A percentile compares a stretch with the other conserved stretches of the same genome.
phyloP scores from a whole-genome alignment of 2,113 vertebrate genomes.

The Pardalotus punctatus region DNA sequence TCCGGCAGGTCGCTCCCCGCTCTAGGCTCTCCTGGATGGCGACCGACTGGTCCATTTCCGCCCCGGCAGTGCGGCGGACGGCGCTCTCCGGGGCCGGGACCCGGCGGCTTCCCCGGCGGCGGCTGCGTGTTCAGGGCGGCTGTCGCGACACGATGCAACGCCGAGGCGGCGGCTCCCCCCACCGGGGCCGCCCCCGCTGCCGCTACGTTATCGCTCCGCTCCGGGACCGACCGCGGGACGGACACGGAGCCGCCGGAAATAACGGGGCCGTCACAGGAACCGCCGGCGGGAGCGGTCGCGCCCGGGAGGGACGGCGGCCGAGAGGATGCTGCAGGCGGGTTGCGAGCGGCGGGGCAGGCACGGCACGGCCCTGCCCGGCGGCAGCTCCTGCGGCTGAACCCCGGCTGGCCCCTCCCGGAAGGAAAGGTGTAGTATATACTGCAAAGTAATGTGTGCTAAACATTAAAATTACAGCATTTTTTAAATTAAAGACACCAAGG shows the following conservation, averaged over 20 bases:
- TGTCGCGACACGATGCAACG: not conserved
- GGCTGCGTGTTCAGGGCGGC: not conserved
- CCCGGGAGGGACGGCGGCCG: not conserved
- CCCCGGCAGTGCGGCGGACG: not conserved
- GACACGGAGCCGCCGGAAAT: not conserved
- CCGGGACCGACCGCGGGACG: not conserved
- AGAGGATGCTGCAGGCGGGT: not conserved
- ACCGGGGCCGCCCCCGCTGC: not conserved
- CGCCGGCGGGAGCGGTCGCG: not conserved
- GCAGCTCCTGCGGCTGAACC: not conserved
- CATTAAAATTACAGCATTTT: too few relatives aligned
- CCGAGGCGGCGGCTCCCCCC: not conserved
- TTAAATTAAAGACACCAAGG: too few relatives aligned
- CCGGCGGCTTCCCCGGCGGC: not conserved
- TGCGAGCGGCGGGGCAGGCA: not conserved
- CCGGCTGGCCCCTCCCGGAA: not conserved
- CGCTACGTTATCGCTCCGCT: not conserved
- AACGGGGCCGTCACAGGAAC: not conserved
- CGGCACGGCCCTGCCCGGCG: not conserved
- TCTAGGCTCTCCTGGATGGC: slow-evolving; percentile 87
- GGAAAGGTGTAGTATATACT: too few relatives aligned
- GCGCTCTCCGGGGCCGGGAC: not conserved
- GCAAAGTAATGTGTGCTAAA: too few relatives aligned
- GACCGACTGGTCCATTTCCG: slow-evolving; percentile 88
- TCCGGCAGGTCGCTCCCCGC: slow-evolving; percentile 76